Conservation (phyloP, 2,113 vertebrate genomes). For the Semnornis frantzii region DNA sequence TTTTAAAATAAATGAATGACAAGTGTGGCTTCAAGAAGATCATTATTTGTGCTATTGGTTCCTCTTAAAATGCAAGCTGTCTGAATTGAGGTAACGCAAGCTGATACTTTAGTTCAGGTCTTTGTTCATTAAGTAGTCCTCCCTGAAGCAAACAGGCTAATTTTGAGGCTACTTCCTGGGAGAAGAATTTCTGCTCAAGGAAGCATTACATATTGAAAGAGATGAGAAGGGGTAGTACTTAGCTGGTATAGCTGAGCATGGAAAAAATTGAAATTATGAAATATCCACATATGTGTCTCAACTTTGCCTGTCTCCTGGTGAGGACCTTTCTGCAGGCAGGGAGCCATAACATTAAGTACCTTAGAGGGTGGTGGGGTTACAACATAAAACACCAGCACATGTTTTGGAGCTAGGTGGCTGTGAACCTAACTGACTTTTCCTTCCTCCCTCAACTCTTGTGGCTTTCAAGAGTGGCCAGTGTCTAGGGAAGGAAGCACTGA, state of each 20-base stretch:
- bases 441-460: neutral
- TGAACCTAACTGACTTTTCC: neutral
- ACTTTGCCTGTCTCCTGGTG: neutral
- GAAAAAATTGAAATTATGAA: neutral
- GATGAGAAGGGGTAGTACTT: neutral
- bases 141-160: neutral
- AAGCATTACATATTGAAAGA: neutral
- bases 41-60: neutral
- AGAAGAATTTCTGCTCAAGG: neutral
- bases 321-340: neutral
- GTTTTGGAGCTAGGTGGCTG: neutral
- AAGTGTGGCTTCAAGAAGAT: neutral
- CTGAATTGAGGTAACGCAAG: neutral
- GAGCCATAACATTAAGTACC: neutral
- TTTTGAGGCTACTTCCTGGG: neutral
- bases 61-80: neutral
- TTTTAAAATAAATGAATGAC: neutral
- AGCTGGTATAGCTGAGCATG: neutral
- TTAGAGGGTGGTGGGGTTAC: neutral
- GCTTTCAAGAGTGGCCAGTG: neutral
- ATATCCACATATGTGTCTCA: no score
- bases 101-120: neutral
- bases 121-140: neutral
- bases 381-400: fast-evolving
- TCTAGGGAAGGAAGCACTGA: neutral